Evolutionary conservation across 2,113 vertebrate genomes (phyloP).

Genomic region (Orientallactaga bullata): DNA sequence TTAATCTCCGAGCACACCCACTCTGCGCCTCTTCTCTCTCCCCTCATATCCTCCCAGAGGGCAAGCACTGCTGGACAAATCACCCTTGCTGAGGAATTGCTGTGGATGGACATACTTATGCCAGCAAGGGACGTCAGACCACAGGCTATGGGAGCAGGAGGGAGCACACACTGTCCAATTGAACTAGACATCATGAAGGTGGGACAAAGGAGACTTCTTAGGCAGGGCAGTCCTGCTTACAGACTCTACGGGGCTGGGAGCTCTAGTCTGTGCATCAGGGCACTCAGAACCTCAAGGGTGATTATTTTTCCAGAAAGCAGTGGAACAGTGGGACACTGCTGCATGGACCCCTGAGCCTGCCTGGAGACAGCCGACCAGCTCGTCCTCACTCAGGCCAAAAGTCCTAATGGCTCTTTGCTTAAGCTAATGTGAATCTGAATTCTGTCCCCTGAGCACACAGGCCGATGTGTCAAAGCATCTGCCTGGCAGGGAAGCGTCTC

Average conservation of each 20-base stretch:
- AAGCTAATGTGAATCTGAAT: not conserved
- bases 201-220: not conserved
- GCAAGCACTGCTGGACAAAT: not conserved
- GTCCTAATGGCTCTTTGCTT: not conserved
- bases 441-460: not conserved
- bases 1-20: conserved; percentile 8
- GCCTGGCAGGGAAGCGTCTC: not conserved
- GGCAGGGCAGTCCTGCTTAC: accelerated
- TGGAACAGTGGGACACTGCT: accelerated
- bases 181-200: accelerated
- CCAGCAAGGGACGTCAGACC: not conserved
- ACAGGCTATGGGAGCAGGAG: accelerated
- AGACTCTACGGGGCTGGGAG: accelerated
- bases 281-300: not conserved
- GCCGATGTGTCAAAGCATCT: accelerated
- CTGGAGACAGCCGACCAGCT: accelerated
- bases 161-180: no score
- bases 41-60: not conserved
- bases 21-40: not conserved
- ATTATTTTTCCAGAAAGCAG: not conserved
- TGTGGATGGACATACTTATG: not conserved
- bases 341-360: accelerated
- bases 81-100: not conserved
- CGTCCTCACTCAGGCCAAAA: not conserved
- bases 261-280: not conserved